Conservation (phyloP, 1,140 invertebrate species). For the Diorhabda elongata region DNA sequence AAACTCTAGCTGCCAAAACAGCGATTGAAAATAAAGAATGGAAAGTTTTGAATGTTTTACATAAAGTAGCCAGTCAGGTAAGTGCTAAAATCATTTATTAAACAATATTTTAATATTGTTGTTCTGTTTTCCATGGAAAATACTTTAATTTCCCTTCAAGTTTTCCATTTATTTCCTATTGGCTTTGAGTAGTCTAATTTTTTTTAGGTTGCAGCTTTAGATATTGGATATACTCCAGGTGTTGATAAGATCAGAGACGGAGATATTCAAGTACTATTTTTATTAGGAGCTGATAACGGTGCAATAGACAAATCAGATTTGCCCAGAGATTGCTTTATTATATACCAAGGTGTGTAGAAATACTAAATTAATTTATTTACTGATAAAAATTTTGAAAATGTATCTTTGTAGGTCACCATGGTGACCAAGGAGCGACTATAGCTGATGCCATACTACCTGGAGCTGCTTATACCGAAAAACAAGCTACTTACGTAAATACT, state of each 20-base stretch:
- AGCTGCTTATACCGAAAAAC: constrained; percentile 98
- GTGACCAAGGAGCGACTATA: constrained; percentile 86
- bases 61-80: constrained; percentile 84
- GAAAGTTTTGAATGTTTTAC: constrained; percentile 86
- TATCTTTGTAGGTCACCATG: constrained; percentile 78
- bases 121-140: too few relatives aligned
- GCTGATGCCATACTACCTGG: constrained; percentile 94
- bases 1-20: constrained; percentile 62
- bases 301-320: constrained; percentile 74
- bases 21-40: constrained; percentile 45
- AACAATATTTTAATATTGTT: too few relatives aligned
- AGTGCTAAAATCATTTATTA: neutral
- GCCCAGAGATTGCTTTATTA: constrained; percentile 77
- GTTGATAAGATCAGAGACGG: constrained; percentile 63
- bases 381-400: neutral
- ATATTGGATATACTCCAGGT: constrained; percentile 87
- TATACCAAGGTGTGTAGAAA: constrained; percentile 76
- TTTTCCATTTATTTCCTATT: too few relatives aligned
- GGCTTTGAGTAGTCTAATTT: neutral
- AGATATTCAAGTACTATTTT: constrained; percentile 78
- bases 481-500: constrained; percentile 94
- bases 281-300: constrained; percentile 90
- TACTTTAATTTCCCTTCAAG: too few relatives aligned
- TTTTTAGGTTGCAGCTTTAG: constrained; percentile 76
- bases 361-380: neutral